These are phyloP conservation scores for Scaptomyza pallida DNA, from an alignment of 1,140 invertebrate species.

Conservation along the genomic window DNA sequence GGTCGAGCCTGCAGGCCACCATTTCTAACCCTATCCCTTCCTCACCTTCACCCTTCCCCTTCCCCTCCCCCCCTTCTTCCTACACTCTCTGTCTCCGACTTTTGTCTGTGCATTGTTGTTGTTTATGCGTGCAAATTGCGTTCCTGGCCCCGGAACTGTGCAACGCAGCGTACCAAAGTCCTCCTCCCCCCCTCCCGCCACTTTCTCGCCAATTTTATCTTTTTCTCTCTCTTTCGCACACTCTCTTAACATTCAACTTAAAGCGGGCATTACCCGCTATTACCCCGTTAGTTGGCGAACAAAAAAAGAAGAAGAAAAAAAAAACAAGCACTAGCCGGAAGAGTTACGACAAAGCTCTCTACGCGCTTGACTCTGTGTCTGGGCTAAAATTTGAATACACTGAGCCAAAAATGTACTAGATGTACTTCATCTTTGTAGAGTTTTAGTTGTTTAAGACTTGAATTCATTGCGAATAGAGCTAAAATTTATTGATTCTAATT, in stretches of 20 bases:
- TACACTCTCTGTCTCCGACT: background rate
- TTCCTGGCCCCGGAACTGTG: constrained; percentile 34
- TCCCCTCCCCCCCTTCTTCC: background rate
- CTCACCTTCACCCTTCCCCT: background rate
- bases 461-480: too few species aligned
- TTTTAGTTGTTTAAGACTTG: too few species aligned
- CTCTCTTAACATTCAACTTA: constrained; percentile 54
- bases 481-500: too few species aligned
- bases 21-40: background rate
- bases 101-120: constrained; percentile 18
- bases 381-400: background rate
- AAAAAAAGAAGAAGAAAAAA: constrained; percentile 6
- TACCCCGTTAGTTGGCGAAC: constrained; percentile 66
- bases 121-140: constrained; percentile 71
- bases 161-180: constrained; percentile 15
- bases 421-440: too few species aligned
- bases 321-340: constrained; percentile 50
- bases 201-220: too few species aligned
- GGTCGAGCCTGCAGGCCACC: constrained; percentile 32
- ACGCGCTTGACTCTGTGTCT: background rate
- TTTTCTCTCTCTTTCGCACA: too few species aligned
- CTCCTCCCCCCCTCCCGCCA: too few species aligned
- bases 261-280: constrained; percentile 74
- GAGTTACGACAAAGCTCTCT: constrained; percentile 30
- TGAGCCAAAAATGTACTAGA: too few species aligned